Percentiles rank a stretch among this genome's conserved stretches.
Conservation (phyloP, 2,113 vertebrate species). For the Brienomyrus brachyistius region DNA sequence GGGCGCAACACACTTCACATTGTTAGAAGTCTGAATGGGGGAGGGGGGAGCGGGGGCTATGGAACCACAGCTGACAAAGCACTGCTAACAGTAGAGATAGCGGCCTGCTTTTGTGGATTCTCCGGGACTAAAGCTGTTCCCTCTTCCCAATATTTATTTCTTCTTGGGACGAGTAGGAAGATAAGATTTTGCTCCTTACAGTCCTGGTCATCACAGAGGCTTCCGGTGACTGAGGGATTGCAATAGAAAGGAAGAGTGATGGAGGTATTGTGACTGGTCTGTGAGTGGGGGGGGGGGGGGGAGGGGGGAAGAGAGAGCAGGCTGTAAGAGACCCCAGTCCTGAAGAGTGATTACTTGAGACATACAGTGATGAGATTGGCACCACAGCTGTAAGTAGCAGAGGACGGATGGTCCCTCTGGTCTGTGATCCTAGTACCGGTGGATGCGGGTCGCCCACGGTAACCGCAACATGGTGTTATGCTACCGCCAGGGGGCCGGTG, state of each 20-base stretch:
- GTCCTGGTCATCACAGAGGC: background rate
- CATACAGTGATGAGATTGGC: background rate
- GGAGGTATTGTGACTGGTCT: background rate
- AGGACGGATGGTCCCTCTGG: background rate
- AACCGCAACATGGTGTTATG: background rate
- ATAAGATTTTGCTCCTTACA: conserved; percentile 2
- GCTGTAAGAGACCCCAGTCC: background rate
- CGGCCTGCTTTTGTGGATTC: background rate
- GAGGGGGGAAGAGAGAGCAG: background rate
- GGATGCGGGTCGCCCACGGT: background rate
- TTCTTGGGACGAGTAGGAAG: conserved; percentile 19
- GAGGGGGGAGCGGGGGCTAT: background rate
- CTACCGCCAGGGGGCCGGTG: background rate
- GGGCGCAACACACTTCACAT: conserved; percentile 21
- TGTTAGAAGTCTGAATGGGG: background rate
- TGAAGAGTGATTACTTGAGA: background rate
- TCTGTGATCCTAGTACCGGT: background rate
- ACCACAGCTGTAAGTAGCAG: background rate
- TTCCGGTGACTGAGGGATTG: conserved; percentile 1
- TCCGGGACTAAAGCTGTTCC: background rate
- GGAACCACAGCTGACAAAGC: background rate
- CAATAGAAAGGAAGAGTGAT: conserved; percentile 5
- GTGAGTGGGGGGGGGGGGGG: background rate
- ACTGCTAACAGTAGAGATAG: background rate
- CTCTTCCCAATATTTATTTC: background rate